Evolutionary conservation across 92 coral and sea anemone species (phyloP), one percentile per base, ranked within the genome.

Genomic region (Phenganax stokvisi): DNA sequence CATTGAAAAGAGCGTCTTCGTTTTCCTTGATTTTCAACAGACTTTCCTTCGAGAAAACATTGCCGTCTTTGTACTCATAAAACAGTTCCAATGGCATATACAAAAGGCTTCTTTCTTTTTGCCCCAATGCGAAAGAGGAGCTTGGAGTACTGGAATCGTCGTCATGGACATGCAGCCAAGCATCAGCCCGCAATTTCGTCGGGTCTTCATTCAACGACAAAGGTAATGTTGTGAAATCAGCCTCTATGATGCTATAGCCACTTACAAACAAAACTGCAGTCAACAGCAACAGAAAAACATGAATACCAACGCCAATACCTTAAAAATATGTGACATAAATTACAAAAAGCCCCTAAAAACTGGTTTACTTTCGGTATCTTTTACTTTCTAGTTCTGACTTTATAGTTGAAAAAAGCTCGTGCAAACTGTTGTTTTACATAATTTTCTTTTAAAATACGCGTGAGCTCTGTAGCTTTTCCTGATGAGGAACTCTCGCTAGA

Each of bases 131-230:
- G 71, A 6, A 74, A 12, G 58, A 73, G 60, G 58, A 73, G 44
- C 58, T 53, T 25, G 62, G 77, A 12, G 51, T 73, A 20, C 1
- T 28, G 20, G 73, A 68, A 11, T 73, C 77, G 17, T 73, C 77
- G 0, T 3, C 51, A 31, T 54, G 58, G 12, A 70, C 92, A 60
- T 73, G 69, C 54, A 85, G 75, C 92, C 92, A 89, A 47, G 92
- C 92, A 51, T 87, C 92, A 20, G 87, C 84, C 60, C 83, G 87
- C 4, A 89, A 83, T 62, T 87, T 89, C 31, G 90, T 67, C 20
- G 85, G 80, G 51, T 87, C 90, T 10, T 76, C 63, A n/a, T 89
- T 80, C 52, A 89, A 85, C 60, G 78, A 80, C 74, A 89, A 71
- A 8, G 92, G 92, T 11, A 89, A 81, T 29, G 66, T 79, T 25